Conservation (phyloP, 1,140 invertebrate species). For the Pteromalus puparum region DNA sequence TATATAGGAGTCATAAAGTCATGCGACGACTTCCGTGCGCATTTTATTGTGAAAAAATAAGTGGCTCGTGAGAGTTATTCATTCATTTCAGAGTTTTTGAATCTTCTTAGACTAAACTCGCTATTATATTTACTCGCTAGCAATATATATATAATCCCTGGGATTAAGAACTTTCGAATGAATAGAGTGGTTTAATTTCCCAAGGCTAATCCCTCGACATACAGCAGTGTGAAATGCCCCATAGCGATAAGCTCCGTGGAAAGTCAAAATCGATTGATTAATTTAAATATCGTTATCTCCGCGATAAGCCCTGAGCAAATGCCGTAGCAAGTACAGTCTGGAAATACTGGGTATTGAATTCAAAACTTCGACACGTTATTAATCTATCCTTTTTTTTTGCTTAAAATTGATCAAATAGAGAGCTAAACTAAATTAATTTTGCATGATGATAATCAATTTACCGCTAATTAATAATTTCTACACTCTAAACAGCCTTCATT, state of each 20-base stretch:
- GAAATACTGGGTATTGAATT: not conserved
- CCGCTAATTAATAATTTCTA: not conserved
- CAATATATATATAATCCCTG: not conserved
- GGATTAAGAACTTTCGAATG: slow-evolving; percentile 32
- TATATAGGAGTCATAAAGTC: slow-evolving; percentile 18
- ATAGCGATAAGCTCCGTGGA: slow-evolving; percentile 12
- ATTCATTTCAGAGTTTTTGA: not conserved
- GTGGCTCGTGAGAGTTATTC: no score
- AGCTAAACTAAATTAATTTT: not conserved
- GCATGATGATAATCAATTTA: not conserved
- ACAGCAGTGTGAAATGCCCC: not conserved
- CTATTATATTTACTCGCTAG: not conserved
- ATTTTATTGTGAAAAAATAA: not conserved
- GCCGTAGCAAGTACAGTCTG: not conserved
- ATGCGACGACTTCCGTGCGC: not conserved
- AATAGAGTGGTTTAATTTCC: slow-evolving; percentile 31
- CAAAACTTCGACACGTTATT: not conserved
- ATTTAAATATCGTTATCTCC: slow-evolving; percentile 34
- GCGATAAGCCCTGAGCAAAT: not conserved
- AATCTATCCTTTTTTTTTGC: not conserved
- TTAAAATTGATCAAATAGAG: not conserved
- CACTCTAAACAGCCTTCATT: not conserved
- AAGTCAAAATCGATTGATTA: slow-evolving; percentile 30
- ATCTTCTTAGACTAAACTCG: not conserved
- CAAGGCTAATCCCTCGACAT: slow-evolving; percentile 11